Conservation (phyloP, 2,113 vertebrate genomes). For the Lophura nycthemera region DNA sequence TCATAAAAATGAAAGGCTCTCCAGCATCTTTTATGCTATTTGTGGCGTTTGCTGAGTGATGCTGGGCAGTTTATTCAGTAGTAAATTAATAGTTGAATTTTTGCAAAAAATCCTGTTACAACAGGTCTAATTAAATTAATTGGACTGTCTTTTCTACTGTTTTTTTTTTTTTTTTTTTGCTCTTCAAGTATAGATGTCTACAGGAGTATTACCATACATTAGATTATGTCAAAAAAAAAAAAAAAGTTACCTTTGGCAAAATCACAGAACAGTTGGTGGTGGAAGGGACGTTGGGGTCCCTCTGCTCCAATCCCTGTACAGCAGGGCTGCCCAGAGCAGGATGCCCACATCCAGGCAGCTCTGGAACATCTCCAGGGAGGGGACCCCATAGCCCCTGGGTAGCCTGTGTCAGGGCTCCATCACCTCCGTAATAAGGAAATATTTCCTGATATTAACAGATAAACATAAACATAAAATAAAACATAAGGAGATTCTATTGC, state of each 20-base stretch:
- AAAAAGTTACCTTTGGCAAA: background rate
- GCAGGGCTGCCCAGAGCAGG: background rate
- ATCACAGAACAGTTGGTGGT: background rate
- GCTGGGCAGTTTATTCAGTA: background rate
- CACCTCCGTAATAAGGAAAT: background rate
- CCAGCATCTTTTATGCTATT: background rate
- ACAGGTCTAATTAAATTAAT: background rate
- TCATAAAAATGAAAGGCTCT: background rate
- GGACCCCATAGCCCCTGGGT: background rate
- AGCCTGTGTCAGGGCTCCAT: background rate
- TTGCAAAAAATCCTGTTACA: slow-evolving; percentile 7
- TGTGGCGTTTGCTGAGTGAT: background rate
- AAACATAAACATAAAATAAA: too few relatives aligned
- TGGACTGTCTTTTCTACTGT: background rate
- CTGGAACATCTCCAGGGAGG: background rate
- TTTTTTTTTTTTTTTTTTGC: background rate
- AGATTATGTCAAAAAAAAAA: background rate
- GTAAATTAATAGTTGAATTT: background rate
- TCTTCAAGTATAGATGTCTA: background rate
- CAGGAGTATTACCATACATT: background rate
- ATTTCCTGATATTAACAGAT: background rate
- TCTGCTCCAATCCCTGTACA: background rate
- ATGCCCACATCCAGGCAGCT: background rate
- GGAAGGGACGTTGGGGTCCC: background rate
- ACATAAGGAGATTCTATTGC: too few relatives aligned